phyloP scores from a whole-genome alignment of 1,140 invertebrate genomes.

The Aphaenogaster rudis region DNA sequence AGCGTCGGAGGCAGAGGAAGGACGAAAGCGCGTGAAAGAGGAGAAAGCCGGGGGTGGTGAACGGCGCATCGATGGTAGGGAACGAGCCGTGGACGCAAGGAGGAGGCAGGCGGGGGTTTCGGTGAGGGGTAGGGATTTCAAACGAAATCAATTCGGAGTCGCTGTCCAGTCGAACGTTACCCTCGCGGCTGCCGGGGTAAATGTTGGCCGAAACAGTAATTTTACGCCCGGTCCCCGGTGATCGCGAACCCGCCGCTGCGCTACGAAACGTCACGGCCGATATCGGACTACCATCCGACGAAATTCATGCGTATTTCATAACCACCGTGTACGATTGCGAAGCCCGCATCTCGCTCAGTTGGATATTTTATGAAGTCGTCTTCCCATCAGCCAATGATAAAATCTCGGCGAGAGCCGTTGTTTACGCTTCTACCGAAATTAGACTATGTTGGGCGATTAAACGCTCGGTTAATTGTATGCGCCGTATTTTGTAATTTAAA shows the following conservation, averaged over 20 bases:
- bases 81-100: slow-evolving; percentile 64
- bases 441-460: slow-evolving; percentile 18
- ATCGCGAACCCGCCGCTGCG: slow-evolving; percentile 81
- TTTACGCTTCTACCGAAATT: slow-evolving; percentile 47
- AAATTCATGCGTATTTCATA: slow-evolving; percentile 73
- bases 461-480: not conserved
- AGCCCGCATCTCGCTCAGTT: slow-evolving; percentile 33
- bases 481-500: not conserved
- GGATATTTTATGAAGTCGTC: slow-evolving; percentile 54
- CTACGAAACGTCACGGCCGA: slow-evolving; percentile 82
- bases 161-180: slow-evolving; percentile 85
- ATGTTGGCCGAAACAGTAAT: slow-evolving; percentile 86
- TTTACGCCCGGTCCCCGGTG: slow-evolving; percentile 79
- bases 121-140: slow-evolving; percentile 81
- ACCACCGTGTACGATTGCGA: slow-evolving; percentile 29
- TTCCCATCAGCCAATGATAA: slow-evolving; percentile 39
- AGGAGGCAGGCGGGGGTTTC: slow-evolving; percentile 71
- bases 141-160: slow-evolving; percentile 87
- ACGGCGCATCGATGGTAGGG: slow-evolving; percentile 60
- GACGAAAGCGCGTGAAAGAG: slow-evolving; percentile 68
- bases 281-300: slow-evolving; percentile 66
- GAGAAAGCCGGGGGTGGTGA: slow-evolving; percentile 58
- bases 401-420: slow-evolving; percentile 11
- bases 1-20: slow-evolving; percentile 46
- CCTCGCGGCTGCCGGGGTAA: slow-evolving; percentile 79